Percentiles rank a stretch among this genome's conserved stretches.
phyloP scores from a whole-genome alignment of 2,113 vertebrate species.

The Circaetus gallicus region DNA sequence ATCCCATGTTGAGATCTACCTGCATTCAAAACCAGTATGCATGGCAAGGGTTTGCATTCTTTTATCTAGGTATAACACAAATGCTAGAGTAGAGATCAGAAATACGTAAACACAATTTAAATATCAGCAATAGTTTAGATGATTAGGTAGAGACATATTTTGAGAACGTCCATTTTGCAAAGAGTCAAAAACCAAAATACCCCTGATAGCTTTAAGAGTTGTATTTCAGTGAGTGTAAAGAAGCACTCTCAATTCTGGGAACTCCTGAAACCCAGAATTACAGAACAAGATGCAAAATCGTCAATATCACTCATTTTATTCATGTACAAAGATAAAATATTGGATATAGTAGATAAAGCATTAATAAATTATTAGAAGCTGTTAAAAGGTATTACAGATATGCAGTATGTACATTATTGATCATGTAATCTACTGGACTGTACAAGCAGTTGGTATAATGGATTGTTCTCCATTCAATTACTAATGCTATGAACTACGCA shows the following conservation, averaged over 20 bases:
- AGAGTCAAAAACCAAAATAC: neutral
- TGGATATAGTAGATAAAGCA: neutral
- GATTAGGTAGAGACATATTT: neutral
- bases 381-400: constrained; percentile 27
- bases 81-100: neutral
- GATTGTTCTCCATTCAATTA: neutral
- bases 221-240: neutral
- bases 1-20: neutral
- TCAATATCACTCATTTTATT: neutral
- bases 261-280: neutral
- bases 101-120: neutral
- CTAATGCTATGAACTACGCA: neutral
- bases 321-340: neutral
- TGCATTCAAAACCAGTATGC: neutral
- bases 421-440: neutral
- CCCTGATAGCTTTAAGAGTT: neutral
- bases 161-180: neutral
- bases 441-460: neutral
- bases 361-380: constrained; percentile 48
- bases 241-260: neutral
- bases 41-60: neutral
- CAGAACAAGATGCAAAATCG: neutral
- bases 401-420: constrained; percentile 37
- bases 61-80: neutral
- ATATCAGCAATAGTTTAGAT: neutral